A percentile compares a stretch with the other conserved stretches of the same genome.
Evolutionary conservation across 1,140 invertebrate genomes (phyloP).

Genomic region (Drosophila paulistorum): DNA sequence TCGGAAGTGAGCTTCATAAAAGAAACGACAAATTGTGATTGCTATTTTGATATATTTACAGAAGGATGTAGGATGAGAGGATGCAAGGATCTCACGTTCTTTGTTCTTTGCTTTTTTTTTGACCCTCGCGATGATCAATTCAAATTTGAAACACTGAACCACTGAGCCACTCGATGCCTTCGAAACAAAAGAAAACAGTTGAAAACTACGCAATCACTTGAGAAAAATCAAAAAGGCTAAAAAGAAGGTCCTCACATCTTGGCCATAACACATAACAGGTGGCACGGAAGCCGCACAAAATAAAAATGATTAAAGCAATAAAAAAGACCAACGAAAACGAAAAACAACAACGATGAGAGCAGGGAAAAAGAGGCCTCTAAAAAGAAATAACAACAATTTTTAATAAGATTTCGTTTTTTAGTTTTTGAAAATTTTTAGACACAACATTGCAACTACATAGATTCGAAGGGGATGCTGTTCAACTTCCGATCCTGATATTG

Average conservation of each 20-base stretch:
- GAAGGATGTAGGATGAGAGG: slow-evolving; percentile 3
- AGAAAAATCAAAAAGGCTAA: slow-evolving; percentile 76
- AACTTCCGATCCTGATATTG: slow-evolving; percentile 61
- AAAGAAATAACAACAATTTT: slow-evolving; percentile 71
- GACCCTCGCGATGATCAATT: slow-evolving; percentile 72
- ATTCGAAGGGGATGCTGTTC: slow-evolving; percentile 40
- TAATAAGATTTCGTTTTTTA: slow-evolving; percentile 68
- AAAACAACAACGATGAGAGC: slow-evolving; percentile 32
- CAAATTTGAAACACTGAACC: slow-evolving; percentile 74
- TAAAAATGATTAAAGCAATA: slow-evolving; percentile 82
- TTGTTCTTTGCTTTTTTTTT: background rate
- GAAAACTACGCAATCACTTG: slow-evolving; percentile 82
- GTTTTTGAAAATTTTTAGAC: slow-evolving; percentile 49
- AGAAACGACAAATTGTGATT: slow-evolving; percentile 76
- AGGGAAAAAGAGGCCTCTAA: slow-evolving; percentile 55
- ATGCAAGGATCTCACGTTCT: slow-evolving; percentile 55
- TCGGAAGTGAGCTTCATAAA: slow-evolving; percentile 72
- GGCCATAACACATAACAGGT: slow-evolving; percentile 67
- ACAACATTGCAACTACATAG: slow-evolving; percentile 36
- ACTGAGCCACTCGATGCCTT: slow-evolving; percentile 33
- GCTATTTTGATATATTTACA: slow-evolving; percentile 59
- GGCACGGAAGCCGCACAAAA: slow-evolving; percentile 82
- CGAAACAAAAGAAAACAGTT: slow-evolving; percentile 65
- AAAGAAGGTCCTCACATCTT: slow-evolving; percentile 50
- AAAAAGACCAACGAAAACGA: slow-evolving; percentile 35